Evolutionary conservation across 2,888 invertebrate species (phyloP).

Genomic region (Kryphioiulus occultus): DNA sequence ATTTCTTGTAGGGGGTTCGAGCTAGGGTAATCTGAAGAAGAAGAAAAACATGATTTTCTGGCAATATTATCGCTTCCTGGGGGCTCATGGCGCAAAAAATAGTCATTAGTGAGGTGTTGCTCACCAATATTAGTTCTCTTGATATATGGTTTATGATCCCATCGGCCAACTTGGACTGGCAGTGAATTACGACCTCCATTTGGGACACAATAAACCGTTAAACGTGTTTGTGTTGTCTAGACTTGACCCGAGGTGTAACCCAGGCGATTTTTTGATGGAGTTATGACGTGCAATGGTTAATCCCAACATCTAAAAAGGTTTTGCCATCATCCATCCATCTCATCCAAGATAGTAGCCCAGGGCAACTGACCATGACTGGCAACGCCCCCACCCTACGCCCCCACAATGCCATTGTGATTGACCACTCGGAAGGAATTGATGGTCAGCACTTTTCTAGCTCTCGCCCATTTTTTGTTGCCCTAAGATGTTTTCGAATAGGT

Average conservation of each 20-base stretch:
- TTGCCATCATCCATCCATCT: slow-evolving; percentile 15
- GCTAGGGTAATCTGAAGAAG: background rate
- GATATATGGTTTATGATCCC: slow-evolving; percentile 13
- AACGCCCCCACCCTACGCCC: background rate
- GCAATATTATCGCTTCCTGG: background rate
- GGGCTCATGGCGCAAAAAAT: background rate
- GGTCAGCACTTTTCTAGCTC: background rate
- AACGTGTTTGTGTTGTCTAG: slow-evolving; percentile 39
- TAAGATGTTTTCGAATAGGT: background rate
- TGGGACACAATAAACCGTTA: slow-evolving; percentile 33
- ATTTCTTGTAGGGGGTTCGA: background rate
- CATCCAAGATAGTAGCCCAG: background rate
- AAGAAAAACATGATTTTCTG: slow-evolving; percentile 3
- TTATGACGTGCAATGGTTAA: background rate
- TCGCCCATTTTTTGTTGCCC: background rate
- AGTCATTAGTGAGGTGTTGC: slow-evolving; percentile 36
- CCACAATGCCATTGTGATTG: background rate
- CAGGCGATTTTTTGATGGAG: background rate
- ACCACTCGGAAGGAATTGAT: slow-evolving; percentile 28
- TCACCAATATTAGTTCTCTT: slow-evolving; percentile 3
- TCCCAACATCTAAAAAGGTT: slow-evolving; percentile 12
- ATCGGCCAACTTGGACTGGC: background rate
- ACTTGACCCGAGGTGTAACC: background rate
- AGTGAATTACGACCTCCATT: slow-evolving; percentile 1
- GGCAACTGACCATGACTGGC: slow-evolving; percentile 6